phyloP scores from a whole-genome alignment of 2,888 invertebrate genomes.

The Iselma pallidipennis region DNA sequence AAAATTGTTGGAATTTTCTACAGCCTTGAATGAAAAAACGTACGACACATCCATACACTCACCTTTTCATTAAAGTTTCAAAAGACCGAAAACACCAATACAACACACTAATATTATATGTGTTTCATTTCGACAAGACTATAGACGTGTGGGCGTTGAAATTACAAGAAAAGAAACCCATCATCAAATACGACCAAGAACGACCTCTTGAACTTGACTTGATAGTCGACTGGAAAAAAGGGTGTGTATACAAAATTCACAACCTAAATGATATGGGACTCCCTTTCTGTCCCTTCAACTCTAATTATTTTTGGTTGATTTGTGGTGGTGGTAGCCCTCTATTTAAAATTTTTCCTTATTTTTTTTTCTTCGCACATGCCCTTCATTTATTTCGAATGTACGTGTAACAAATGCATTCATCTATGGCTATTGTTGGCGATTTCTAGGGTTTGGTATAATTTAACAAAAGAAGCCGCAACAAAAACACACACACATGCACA shows the following conservation, averaged over 20 bases:
- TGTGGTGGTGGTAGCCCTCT: neutral
- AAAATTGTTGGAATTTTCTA: no score
- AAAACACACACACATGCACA: neutral
- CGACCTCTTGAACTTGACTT: neutral
- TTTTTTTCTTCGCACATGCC: constrained; percentile 27
- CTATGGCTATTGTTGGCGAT: constrained; percentile 30
- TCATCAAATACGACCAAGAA: neutral
- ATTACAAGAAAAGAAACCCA: neutral
- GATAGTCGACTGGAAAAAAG: neutral
- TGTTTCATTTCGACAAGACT: neutral
- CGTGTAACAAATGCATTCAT: constrained; percentile 30
- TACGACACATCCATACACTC: no score
- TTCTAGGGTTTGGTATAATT: constrained; percentile 20
- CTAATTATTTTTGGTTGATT: neutral
- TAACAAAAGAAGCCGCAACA: constrained; percentile 25
- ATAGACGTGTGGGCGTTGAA: neutral
- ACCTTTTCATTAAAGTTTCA: no score
- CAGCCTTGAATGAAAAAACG: no score
- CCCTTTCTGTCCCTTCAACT: no score
- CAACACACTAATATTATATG: no score
- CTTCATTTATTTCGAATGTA: constrained; percentile 28
- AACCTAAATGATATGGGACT: no score
- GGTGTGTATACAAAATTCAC: neutral
- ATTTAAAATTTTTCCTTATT: constrained; percentile 8
- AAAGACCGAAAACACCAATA: no score